A percentile compares a stretch with the other conserved stretches of the same genome.
phyloP scores from a whole-genome alignment of 2,888 invertebrate genomes.

The Netelia inedita region DNA sequence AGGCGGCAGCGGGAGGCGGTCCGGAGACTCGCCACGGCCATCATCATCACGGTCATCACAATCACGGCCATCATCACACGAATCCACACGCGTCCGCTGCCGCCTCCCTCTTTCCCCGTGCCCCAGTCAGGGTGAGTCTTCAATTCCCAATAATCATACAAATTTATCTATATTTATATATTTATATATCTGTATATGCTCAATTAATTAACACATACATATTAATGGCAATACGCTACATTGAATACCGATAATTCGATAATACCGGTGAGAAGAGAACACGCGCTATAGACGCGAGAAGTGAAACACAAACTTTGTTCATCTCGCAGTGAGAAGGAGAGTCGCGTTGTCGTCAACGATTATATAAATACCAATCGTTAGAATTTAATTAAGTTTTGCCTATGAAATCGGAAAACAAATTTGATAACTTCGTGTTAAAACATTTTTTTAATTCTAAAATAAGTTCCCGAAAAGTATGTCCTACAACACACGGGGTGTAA shows the following conservation, averaged over 20 bases:
- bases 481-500: neutral
- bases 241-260: conserved; percentile 20
- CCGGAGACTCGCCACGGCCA: conserved; percentile 87
- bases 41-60: conserved; percentile 80
- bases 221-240: neutral
- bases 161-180: conserved; percentile 8
- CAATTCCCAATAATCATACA: conserved; percentile 26
- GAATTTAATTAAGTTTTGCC: too few relatives aligned
- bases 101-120: conserved; percentile 79
- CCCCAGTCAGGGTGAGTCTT: conserved; percentile 82
- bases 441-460: neutral
- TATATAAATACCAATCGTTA: too few relatives aligned
- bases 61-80: conserved; percentile 79
- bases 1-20: conserved; percentile 88
- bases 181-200: neutral
- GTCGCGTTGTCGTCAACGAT: neutral
- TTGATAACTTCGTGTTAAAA: too few relatives aligned
- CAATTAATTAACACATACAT: neutral
- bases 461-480: neutral
- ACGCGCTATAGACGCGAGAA: neutral
- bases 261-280: neutral
- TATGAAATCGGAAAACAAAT: too few relatives aligned
- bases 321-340: neutral
- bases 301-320: neutral
- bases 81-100: conserved; percentile 77